Conservation (phyloP, 2,888 invertebrate genomes). For the Eutolmus rufibarbis region DNA sequence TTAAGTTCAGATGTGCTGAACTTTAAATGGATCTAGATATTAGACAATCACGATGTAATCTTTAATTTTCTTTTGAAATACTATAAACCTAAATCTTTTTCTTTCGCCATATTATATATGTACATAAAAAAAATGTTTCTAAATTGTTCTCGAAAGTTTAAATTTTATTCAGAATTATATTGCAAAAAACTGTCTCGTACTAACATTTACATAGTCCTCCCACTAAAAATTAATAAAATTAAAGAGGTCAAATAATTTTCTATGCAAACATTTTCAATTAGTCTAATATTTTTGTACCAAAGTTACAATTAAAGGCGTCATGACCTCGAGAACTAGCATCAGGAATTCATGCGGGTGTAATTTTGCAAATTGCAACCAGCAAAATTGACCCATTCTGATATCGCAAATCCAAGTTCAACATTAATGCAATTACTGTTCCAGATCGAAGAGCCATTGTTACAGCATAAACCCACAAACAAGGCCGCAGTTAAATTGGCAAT, state of each 20-base stretch:
- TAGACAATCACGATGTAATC: too few relatives aligned
- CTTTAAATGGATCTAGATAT: too few relatives aligned
- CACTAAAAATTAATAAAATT: too few relatives aligned
- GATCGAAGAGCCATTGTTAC: neutral
- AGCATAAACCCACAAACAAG: neutral
- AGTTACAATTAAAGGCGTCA: neutral
- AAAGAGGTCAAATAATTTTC: neutral
- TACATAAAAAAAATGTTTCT: too few relatives aligned
- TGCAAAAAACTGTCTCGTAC: too few relatives aligned
- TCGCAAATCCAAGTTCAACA: neutral
- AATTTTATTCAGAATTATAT: too few relatives aligned
- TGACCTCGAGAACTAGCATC: neutral
- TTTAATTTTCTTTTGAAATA: too few relatives aligned
- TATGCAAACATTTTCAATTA: neutral
- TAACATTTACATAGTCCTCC: too few relatives aligned
- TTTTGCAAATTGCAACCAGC: neutral
- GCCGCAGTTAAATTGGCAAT: neutral
- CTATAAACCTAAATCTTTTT: too few relatives aligned
- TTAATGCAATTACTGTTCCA: neutral
- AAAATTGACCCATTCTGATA: neutral
- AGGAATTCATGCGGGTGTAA: neutral
- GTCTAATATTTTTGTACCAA: neutral
- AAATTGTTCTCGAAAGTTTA: too few relatives aligned
- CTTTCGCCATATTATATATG: too few relatives aligned
- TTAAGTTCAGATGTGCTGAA: too few relatives aligned